Conservation (phyloP, 1,140 invertebrate species). For the Laupala kohalensis region DNA sequence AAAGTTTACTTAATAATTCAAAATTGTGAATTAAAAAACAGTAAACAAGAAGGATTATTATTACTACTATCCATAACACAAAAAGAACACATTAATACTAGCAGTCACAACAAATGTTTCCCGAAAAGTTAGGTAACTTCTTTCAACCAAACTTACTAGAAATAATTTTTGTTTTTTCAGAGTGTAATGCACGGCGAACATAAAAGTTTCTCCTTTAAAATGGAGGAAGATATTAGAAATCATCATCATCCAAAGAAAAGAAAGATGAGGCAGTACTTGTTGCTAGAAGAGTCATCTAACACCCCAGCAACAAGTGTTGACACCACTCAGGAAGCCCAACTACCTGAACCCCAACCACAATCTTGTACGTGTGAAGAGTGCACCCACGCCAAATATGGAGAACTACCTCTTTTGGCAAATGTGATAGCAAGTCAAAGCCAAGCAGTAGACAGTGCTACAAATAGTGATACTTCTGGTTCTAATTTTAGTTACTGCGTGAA, state of each 20-base stretch:
- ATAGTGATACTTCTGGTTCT: neutral
- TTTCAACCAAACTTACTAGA: too few species aligned
- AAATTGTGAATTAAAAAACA: too few species aligned
- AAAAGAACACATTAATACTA: too few species aligned
- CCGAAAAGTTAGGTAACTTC: too few species aligned
- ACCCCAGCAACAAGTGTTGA: neutral
- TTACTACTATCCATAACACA: too few species aligned
- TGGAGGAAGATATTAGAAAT: neutral
- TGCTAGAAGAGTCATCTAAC: too few species aligned
- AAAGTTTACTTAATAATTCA: too few species aligned
- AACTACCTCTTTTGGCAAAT: neutral
- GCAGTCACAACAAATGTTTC: too few species aligned
- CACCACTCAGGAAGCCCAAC: neutral
- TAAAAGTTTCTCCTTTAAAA: neutral
- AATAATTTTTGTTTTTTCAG: neutral
- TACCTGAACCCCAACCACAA: neutral
- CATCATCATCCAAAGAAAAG: neutral
- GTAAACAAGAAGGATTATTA: too few species aligned
- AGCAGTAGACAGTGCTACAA: too few species aligned
- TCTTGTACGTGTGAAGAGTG: neutral
- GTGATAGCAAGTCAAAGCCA: neutral
- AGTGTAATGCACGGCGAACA: neutral
- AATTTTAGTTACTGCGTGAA: neutral
- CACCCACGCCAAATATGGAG: neutral
- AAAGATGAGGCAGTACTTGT: neutral